phyloP scores from a whole-genome alignment of 2,797 vertebrate genomes.

The Crocidura indochinensis region DNA sequence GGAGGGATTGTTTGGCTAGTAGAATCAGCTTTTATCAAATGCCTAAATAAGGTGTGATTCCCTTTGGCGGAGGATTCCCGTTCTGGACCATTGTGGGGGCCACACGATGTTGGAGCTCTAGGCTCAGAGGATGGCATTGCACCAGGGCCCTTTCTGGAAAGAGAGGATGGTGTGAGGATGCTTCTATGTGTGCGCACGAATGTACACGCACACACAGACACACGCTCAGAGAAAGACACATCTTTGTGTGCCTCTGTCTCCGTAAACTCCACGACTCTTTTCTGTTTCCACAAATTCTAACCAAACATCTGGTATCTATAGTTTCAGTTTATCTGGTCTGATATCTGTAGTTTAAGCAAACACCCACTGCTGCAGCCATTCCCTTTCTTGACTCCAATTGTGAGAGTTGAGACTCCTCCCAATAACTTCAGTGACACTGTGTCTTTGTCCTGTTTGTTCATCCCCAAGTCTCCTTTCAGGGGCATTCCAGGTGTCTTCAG shows the following conservation, averaged over 20 bases:
- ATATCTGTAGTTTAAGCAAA: not conserved
- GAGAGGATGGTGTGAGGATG: no score
- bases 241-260: not conserved
- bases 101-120: no score
- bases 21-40: not conserved
- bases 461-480: not conserved
- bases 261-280: no score
- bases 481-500: no score
- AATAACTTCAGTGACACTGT: accelerated
- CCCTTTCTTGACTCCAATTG: not conserved
- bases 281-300: not conserved
- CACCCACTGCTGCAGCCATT: no score
- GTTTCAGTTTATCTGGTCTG: no score
- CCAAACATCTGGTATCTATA: not conserved
- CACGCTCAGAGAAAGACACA: not conserved
- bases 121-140: no score
- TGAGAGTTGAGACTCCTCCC: not conserved
- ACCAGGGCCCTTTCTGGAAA: no score
- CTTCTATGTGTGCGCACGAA: no score
- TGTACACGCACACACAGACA: not conserved
- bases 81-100: no score
- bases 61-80: not conserved
- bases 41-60: not conserved
- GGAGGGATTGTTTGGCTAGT: not conserved
- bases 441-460: not conserved